Base-by-base conservation (phyloP, 2,888 invertebrate species). In the Cataglyphis cursor region DNA sequence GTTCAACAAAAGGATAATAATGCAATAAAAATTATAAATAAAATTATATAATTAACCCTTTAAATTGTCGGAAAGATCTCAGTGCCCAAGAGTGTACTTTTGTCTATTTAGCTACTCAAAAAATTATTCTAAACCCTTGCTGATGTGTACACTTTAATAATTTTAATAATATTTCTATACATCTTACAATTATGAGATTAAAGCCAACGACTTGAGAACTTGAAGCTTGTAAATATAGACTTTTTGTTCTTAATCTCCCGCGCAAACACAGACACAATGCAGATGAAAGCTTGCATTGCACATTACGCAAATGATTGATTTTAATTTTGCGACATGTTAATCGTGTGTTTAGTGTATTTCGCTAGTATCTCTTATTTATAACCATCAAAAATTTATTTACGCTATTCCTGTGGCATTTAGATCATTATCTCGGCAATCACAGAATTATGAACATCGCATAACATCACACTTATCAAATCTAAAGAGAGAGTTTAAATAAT, bases 401-500 rank as follows among this genome's bases (percentile, higher is more conserved):
- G 31, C 44, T 28, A 35, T 44, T n/a, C 31, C 48, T 64, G 31
- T 64, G 31, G 31, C 18, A 75, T 31, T 48, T 59, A 31, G 2
- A 61, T 1, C 44, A 15, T 44, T 48, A 31, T 44, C n/a, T 28
- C 9, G 74, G 31, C 10, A 64, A 44, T 9, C 62, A 44, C 15
- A 62, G 48, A 31, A 44, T 44, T n/a, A 10, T 31, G n/a, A 74
- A 62, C 44, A 44, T 64, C 48, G 18, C 74, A 64, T 64, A 44
- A 44, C 31, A 15, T 31, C 44, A 74, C 64, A 64, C 21, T 64
- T 44, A 48, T 48, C 64, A 75, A 64, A 18, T 35, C 64, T 62
- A 74, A 74, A 51, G 8, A 51, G 1, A 18, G 8, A 74, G n/a
- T 15, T 21, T 64, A 48, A 59, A 44, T 62, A 48, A 44, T 48